These are phyloP conservation scores for Eolophus roseicapilla DNA, from an alignment of 2,113 vertebrate species.

Conservation along the genomic window DNA sequence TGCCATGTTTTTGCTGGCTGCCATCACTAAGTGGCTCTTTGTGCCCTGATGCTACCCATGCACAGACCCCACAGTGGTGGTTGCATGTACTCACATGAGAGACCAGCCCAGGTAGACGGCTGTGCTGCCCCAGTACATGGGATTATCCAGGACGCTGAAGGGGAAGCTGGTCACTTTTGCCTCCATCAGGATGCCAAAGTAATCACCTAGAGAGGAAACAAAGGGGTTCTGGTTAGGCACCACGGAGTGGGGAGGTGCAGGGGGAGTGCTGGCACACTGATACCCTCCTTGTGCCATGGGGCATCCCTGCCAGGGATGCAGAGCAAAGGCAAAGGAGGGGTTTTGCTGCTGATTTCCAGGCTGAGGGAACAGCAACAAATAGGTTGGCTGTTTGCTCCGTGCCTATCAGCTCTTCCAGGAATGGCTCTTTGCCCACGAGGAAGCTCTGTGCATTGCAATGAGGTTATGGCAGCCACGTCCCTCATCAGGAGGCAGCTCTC, in stretches of 20 bases:
- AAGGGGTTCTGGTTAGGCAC: background rate
- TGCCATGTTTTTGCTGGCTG: background rate
- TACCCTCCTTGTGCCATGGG: background rate
- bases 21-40: background rate
- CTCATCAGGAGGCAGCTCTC: background rate
- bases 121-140: constrained; percentile 98
- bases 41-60: background rate
- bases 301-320: background rate
- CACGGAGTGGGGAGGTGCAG: rapidly evolving
- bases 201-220: constrained; percentile 82
- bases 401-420: background rate
- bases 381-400: background rate
- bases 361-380: background rate
- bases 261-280: rapidly evolving
- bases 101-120: constrained; percentile 91
- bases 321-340: background rate
- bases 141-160: constrained; percentile 88
- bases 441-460: background rate
- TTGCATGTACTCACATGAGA: constrained; percentile 82
- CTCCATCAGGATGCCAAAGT: constrained; percentile 94
- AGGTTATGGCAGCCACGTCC: background rate
- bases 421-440: background rate
- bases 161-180: constrained; percentile 89
- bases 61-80: background rate
- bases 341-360: background rate